These are phyloP conservation scores for Holocentrus rufus DNA, from an alignment of 2,797 vertebrate genomes.

Conservation along the genomic window DNA sequence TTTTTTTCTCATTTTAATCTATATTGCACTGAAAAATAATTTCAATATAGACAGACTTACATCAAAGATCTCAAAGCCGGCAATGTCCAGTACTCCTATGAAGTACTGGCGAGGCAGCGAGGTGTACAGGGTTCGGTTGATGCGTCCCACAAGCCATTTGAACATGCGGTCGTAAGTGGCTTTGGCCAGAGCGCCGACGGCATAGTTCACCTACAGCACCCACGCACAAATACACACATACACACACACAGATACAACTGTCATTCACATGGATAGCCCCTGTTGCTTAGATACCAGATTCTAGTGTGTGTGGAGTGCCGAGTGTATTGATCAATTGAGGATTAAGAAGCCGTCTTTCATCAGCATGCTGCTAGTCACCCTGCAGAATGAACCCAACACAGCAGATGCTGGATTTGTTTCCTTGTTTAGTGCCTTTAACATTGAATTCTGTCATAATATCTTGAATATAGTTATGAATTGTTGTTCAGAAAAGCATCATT, in stretches of 20 bases:
- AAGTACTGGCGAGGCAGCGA: constrained; percentile 92
- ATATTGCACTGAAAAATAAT: not conserved
- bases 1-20: not conserved
- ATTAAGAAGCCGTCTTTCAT: constrained; percentile 27
- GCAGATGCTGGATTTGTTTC: not conserved
- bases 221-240: constrained; percentile 36
- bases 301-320: constrained; percentile 38
- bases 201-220: constrained; percentile 86
- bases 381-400: constrained; percentile 9
- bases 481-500: not conserved
- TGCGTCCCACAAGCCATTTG: constrained; percentile 91
- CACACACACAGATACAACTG: constrained; percentile 49
- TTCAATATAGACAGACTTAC: constrained; percentile 72
- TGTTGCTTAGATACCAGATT: constrained; percentile 68
- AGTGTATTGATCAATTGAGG: constrained; percentile 53
- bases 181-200: constrained; percentile 96
- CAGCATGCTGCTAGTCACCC: constrained; percentile 7
- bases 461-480: not conserved
- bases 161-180: constrained; percentile 96
- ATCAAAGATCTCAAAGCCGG: constrained; percentile 96
- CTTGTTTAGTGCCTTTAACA: not conserved
- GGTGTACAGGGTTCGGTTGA: constrained; percentile 94
- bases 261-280: constrained; percentile 61
- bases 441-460: not conserved
- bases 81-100: constrained; percentile 95